Conservation (phyloP, 2,888 invertebrate genomes). For the Catonia carolina region DNA sequence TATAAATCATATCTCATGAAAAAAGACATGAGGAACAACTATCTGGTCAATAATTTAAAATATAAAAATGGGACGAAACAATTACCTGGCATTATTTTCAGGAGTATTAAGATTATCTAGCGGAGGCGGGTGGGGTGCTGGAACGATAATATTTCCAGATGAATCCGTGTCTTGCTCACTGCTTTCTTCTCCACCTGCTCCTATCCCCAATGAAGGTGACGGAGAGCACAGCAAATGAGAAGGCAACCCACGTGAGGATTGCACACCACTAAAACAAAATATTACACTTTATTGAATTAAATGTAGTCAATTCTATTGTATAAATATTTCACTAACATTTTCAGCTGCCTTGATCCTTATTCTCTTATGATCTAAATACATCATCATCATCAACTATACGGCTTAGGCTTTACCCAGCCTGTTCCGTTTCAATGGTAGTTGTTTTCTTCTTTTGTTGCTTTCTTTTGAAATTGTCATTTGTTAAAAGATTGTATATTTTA, state of each 20-base stretch:
- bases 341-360: too few relatives aligned
- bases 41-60: background rate
- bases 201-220: background rate
- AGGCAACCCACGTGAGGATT: constrained; percentile 32
- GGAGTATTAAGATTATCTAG: constrained; percentile 30
- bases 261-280: background rate
- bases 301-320: background rate
- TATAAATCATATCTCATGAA: too few relatives aligned
- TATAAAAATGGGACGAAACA: background rate
- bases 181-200: constrained; percentile 33
- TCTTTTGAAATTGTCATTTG: too few relatives aligned
- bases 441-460: too few relatives aligned
- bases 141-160: constrained; percentile 30
- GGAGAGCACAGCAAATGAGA: constrained; percentile 34
- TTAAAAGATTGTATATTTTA: too few relatives aligned
- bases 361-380: too few relatives aligned
- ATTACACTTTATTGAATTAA: background rate
- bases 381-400: too few relatives aligned
- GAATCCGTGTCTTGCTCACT: constrained; percentile 35
- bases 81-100: constrained; percentile 38
- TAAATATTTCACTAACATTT: too few relatives aligned
- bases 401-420: too few relatives aligned
- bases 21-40: too few relatives aligned
- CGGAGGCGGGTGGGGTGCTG: constrained; percentile 32
- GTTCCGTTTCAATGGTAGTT: too few relatives aligned